These are phyloP conservation scores for Dyspetes luteomarginatus DNA, from an alignment of 2,888 invertebrate genomes.

Conservation along the genomic window DNA sequence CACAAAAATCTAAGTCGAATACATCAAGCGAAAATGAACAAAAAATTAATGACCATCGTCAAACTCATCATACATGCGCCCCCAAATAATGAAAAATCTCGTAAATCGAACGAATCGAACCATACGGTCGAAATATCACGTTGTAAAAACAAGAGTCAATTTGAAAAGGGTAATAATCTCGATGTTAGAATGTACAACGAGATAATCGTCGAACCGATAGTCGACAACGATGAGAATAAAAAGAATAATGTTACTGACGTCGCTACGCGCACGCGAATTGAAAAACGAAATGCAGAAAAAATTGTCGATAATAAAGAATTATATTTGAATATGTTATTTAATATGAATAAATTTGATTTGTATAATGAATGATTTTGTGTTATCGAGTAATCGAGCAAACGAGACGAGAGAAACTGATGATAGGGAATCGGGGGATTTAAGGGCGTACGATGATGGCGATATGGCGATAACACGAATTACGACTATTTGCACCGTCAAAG, in stretches of 20 bases:
- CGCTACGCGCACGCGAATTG: neutral
- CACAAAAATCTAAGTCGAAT: too few relatives aligned
- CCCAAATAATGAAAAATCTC: too few relatives aligned
- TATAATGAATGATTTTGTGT: conserved; percentile 70
- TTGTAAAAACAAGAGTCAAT: too few relatives aligned
- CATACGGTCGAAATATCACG: too few relatives aligned
- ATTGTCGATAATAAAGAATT: neutral
- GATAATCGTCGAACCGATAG: too few relatives aligned
- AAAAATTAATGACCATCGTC: too few relatives aligned
- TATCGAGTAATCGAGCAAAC: conserved; percentile 71
- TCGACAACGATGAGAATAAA: too few relatives aligned
- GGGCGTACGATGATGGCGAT: neutral
- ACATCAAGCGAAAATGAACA: too few relatives aligned
- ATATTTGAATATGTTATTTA: neutral
- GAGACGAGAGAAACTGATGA: conserved; percentile 72
- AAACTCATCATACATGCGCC: too few relatives aligned
- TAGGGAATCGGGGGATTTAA: neutral
- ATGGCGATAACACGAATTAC: conserved; percentile 67
- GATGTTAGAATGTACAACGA: too few relatives aligned
- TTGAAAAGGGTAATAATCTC: too few relatives aligned
- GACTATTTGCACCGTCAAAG: conserved; percentile 74
- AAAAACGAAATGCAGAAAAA: neutral
- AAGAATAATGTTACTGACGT: neutral
- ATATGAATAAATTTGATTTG: neutral
- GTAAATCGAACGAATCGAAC: too few relatives aligned